Conservation (phyloP, 2,888 invertebrate species). For the Resseliella maxima region DNA sequence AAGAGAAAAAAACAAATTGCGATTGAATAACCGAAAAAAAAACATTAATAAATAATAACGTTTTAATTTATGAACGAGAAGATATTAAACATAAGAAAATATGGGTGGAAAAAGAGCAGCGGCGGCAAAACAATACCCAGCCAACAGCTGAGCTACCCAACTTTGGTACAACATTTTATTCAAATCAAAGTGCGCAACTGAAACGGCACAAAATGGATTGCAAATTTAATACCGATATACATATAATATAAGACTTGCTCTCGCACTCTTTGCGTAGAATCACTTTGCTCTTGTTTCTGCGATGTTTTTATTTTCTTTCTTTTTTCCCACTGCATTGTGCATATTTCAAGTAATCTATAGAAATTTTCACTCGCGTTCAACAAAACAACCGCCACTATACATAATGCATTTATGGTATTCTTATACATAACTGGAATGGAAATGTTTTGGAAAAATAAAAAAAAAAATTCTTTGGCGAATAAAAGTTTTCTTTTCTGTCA, state of each 20-base stretch:
- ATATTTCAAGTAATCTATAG: neutral
- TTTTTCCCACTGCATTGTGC: neutral
- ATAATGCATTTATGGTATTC: slow-evolving; percentile 36
- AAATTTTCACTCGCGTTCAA: neutral
- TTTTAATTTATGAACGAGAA: slow-evolving; percentile 51
- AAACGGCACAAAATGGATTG: neutral
- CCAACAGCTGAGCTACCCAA: neutral
- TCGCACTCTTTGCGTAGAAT: neutral
- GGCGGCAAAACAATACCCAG: neutral
- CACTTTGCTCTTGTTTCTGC: slow-evolving; percentile 17
- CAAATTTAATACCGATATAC: neutral
- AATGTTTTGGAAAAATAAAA: neutral
- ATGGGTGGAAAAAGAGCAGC: neutral
- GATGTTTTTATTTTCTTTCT: no score
- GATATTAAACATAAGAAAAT: slow-evolving; percentile 19
- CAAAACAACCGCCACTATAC: no score
- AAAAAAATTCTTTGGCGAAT: slow-evolving; percentile 13
- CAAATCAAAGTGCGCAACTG: no score
- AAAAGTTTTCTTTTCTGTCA: neutral
- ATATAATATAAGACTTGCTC: neutral
- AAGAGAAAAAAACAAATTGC: no score
- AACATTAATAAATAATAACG: slow-evolving; percentile 47
- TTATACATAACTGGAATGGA: slow-evolving; percentile 31
- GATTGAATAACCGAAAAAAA: slow-evolving; percentile 47
- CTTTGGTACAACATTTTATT: neutral